Conservation (phyloP, 2,113 vertebrate species). For the Saguinus imperator region DNA sequence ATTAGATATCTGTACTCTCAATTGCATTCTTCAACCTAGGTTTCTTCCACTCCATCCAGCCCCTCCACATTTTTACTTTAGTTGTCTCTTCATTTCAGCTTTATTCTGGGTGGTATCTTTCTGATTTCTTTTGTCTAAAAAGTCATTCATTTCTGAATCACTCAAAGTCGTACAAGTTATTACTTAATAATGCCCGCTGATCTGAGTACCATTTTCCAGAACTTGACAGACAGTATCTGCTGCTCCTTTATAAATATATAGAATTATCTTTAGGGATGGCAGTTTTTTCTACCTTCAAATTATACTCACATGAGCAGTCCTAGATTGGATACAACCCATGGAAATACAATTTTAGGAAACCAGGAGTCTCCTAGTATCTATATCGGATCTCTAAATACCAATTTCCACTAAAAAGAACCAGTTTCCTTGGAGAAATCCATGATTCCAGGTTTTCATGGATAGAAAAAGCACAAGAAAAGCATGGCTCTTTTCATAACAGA, state of each 20-base stretch:
- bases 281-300: neutral
- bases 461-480: neutral
- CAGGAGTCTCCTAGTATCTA: neutral
- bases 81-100: neutral
- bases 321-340: neutral
- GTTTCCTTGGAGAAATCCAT: neutral
- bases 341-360: constrained; percentile 10
- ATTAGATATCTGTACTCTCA: neutral
- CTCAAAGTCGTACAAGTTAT: neutral
- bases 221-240: neutral
- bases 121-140: neutral
- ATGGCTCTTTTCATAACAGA: neutral
- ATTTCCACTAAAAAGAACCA: neutral
- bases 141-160: constrained; percentile 2
- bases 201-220: constrained; percentile 8
- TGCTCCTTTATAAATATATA: neutral
- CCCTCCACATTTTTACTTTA: neutral
- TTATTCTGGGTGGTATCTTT: neutral
- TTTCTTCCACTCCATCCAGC: neutral
- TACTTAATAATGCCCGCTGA: neutral
- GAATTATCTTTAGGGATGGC: neutral
- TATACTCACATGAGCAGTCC: neutral
- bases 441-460: neutral
- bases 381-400: neutral
- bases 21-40: neutral